These are phyloP conservation scores for Erpetoichthys calabaricus DNA, from an alignment of 2,797 vertebrate species.

Conservation along the genomic window DNA sequence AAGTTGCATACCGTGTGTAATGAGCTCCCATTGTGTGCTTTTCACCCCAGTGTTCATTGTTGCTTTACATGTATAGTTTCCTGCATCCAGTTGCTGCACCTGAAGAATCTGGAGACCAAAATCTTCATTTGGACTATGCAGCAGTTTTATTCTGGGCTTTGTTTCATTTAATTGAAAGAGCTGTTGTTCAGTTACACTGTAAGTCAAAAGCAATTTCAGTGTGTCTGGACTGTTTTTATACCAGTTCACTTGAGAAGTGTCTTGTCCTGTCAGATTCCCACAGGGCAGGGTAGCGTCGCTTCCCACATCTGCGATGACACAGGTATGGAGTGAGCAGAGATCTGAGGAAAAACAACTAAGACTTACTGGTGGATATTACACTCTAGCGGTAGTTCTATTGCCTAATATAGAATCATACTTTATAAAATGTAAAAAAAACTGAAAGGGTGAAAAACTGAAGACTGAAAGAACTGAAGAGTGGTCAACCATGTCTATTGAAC, in stretches of 20 bases:
- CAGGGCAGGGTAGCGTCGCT: constrained; percentile 19
- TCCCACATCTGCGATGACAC: not conserved
- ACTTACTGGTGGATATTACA: no score
- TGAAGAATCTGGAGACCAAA: constrained; percentile 16
- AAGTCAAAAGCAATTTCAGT: fast-evolving
- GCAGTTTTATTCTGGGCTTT: not conserved
- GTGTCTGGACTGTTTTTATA: constrained; percentile 7
- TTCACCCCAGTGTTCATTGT: fast-evolving
- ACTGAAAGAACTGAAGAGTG: no score
- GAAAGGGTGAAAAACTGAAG: no score
- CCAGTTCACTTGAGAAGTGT: constrained; percentile 9
- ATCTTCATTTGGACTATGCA: not conserved
- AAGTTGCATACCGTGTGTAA: constrained; percentile 23
- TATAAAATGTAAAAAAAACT: no score
- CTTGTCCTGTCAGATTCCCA: not conserved
- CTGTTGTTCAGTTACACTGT: fast-evolving
- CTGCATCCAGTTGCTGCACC: constrained; percentile 13
- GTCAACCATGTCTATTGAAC: no score
- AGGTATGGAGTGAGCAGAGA: not conserved
- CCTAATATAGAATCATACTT: no score
- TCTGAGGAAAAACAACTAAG: no score
- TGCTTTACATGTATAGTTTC: constrained; percentile 29
- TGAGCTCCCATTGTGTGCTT: constrained; percentile 13
- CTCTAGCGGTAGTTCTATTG: no score
- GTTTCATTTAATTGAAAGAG: fast-evolving